Conservation (phyloP, 1,140 invertebrate species). For the Pseudomyrmex gracilis region DNA sequence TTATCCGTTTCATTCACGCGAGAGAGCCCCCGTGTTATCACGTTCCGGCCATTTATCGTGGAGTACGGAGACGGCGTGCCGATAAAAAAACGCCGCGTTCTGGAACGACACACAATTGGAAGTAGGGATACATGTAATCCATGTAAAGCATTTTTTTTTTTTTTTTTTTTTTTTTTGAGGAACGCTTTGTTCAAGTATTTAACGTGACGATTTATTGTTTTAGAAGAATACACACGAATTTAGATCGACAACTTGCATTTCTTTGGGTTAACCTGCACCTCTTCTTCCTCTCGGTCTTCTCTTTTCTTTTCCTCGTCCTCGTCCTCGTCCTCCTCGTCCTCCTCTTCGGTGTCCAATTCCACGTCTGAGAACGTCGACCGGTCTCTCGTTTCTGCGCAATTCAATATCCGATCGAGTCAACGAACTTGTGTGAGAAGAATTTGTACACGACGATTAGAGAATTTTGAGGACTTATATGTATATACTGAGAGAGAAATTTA, state of each 20-base stretch:
- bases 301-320: not conserved
- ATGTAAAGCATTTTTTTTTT: not conserved
- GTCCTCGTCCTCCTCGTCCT: not conserved
- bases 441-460: not conserved
- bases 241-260: slow-evolving; percentile 73
- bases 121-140: not conserved
- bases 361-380: slow-evolving; percentile 49
- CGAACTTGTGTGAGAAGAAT: slow-evolving; percentile 6
- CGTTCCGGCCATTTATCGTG: slow-evolving; percentile 1
- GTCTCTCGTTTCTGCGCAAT: slow-evolving; percentile 61
- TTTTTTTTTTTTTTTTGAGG: no score
- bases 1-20: not conserved
- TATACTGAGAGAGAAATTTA: slow-evolving; percentile 1
- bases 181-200: not conserved
- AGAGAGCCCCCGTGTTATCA: slow-evolving; percentile 9
- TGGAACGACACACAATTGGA: not conserved
- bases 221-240: slow-evolving; percentile 15
- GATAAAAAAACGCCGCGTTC: slow-evolving; percentile 36
- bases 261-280: slow-evolving; percentile 71
- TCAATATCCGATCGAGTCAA: slow-evolving; percentile 63
- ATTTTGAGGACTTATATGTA: not conserved
- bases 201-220: slow-evolving; percentile 20
- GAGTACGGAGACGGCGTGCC: not conserved
- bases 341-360: slow-evolving; percentile 60
- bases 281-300: slow-evolving; percentile 22